phyloP scores from a whole-genome alignment of 2,113 vertebrate species.

The Apus apus region DNA sequence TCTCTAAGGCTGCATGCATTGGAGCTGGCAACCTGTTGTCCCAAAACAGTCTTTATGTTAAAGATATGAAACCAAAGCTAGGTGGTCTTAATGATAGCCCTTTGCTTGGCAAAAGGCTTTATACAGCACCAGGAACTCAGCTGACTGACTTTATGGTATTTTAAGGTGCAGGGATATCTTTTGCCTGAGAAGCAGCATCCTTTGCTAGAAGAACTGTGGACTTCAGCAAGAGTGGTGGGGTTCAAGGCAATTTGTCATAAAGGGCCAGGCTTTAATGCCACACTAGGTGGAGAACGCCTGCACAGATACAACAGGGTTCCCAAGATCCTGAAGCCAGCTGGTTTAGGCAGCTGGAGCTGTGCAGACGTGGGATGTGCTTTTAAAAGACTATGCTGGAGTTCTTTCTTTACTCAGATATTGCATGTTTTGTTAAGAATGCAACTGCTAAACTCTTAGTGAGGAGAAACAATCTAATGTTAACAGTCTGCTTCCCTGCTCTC shows the following conservation, averaged over 20 bases:
- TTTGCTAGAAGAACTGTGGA: neutral
- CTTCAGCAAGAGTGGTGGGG: neutral
- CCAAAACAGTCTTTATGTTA: neutral
- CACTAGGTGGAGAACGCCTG: neutral
- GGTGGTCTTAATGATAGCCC: neutral
- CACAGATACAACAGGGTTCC: neutral
- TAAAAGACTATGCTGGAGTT: neutral
- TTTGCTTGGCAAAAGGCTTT: neutral
- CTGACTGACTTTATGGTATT: neutral
- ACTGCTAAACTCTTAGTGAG: neutral
- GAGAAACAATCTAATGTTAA: neutral
- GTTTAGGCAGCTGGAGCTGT: neutral
- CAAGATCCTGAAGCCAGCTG: neutral
- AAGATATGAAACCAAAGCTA: neutral
- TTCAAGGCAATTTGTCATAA: neutral
- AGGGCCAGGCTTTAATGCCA: neutral
- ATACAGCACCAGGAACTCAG: neutral
- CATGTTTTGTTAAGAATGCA: conserved; percentile 7
- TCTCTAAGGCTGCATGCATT: neutral
- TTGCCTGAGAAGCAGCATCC: neutral
- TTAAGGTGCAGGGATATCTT: neutral
- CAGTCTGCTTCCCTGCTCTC: neutral
- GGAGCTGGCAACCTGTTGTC: neutral
- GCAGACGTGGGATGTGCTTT: neutral
- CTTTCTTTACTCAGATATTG: neutral